phyloP scores from a whole-genome alignment of 2,888 invertebrate genomes.

The Tinea pellionella region DNA sequence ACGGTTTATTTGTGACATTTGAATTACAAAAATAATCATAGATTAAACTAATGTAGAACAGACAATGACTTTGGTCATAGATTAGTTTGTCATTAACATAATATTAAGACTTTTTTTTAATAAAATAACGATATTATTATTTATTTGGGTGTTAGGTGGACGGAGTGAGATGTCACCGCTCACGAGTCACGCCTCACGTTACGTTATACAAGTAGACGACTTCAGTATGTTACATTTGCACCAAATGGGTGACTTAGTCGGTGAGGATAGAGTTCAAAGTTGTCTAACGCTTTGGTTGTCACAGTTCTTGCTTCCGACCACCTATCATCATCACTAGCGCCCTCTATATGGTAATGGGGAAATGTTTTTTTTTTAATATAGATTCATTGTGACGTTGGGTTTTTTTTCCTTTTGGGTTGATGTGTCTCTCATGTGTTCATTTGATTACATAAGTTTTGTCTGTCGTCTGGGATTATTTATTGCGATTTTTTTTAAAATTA shows the following conservation, averaged over 20 bases:
- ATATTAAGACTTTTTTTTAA: too few relatives aligned
- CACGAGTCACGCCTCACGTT: slow-evolving; percentile 30
- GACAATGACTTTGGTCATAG: too few relatives aligned
- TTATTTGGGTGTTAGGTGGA: slow-evolving; percentile 47
- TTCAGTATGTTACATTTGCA: slow-evolving; percentile 54
- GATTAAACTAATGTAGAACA: too few relatives aligned
- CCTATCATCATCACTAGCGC: slow-evolving; percentile 42
- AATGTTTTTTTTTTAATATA: background rate
- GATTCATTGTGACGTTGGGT: background rate
- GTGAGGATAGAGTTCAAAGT: slow-evolving; percentile 34
- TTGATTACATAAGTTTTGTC: too few relatives aligned
- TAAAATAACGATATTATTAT: too few relatives aligned
- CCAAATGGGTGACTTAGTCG: slow-evolving; percentile 61
- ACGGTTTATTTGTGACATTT: too few relatives aligned
- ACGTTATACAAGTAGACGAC: slow-evolving; percentile 41
- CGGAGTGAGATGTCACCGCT: slow-evolving; percentile 38
- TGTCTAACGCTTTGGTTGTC: slow-evolving; percentile 23
- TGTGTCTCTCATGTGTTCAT: too few relatives aligned
- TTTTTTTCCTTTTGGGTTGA: background rate
- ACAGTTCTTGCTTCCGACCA: slow-evolving; percentile 56
- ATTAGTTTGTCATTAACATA: too few relatives aligned
- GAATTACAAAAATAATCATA: too few relatives aligned
- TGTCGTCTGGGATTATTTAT: too few relatives aligned
- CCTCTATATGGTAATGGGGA: background rate
- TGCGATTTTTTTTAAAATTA: too few relatives aligned